A percentile compares a stretch with the other conserved stretches of the same genome.
Conservation (phyloP, 2,113 vertebrate genomes). For the Xenopus tropicalis region UCB_Xtro_10.0 CM004450.2:89653001-89653500, state of each 20-base stretch:
- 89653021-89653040: not conserved
- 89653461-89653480: not conserved
- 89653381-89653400: slow-evolving; percentile 71
- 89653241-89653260: slow-evolving; percentile 66
- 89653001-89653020: too few relatives aligned
- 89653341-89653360: slow-evolving; percentile 87
- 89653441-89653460: slow-evolving; percentile 16
- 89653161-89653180: slow-evolving; percentile 5
- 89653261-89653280: slow-evolving; percentile 84
- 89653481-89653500: not conserved
- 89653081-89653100: slow-evolving; percentile 51
- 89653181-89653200: slow-evolving; percentile 45
- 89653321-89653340: slow-evolving; percentile 94
- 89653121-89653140: slow-evolving; percentile 19
- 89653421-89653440: slow-evolving; percentile 38
- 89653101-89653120: slow-evolving; percentile 50
- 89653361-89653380: slow-evolving; percentile 85
- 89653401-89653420: slow-evolving; percentile 53
- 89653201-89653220: slow-evolving; percentile 60
- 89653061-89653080: slow-evolving; percentile 43
- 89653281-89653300: slow-evolving; percentile 95
- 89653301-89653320: slow-evolving; percentile 87
- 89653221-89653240: slow-evolving; percentile 58
- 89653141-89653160: not conserved
- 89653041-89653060: slow-evolving; percentile 9